Evolutionary conservation across 1,140 invertebrate species (phyloP), one percentile per base, ranked within the genome.

Genomic region (Neodiprion virginianus): DNA sequence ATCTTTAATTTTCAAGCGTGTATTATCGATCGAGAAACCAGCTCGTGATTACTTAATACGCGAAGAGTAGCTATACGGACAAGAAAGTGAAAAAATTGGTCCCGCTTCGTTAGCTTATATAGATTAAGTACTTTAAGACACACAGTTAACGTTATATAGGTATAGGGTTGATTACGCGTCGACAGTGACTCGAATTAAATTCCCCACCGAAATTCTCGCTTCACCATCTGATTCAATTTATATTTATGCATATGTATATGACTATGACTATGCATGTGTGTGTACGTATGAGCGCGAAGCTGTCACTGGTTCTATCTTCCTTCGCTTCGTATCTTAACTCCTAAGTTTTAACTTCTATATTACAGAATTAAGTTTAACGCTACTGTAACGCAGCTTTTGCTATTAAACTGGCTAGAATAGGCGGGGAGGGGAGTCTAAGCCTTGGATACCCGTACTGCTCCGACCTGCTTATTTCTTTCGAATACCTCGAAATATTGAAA

Each of bases 391-490:
- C 28, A 40, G 28, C n/a, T 61, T 69, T 23, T 21, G 17, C 67
- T 69, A 69, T 14, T 69, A 21, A 40, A 7, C 40, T 47, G 23
- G 67, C 21, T 69, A 14, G 12, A 17, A 69, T 69, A 69, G 67
- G 67, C 40, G 81, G 76, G 28, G 28, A 40, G 53, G 53, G 53
- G 84, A 85, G 83, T 81, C 85, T 87, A 87, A 85, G 78, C 80
- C 75, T 76, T 84, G 79, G 79, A 83, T 87, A 87, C 86, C 86
- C 86, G 86, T 87, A 87, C 83, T 87, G 82, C 80, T 87, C 86
- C 86, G 85, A 87, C 84, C 84, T 87, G 79, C 69, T 73, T 77
- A 74, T 71, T 71, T 65, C 80, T 77, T 80, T 78, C 79, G 81
- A 83, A 79, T 79, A 78, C 67, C 80, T 79, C 77, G 73, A 81